Conservation (phyloP, 2,888 invertebrate genomes). For the Merodon equestris region DNA sequence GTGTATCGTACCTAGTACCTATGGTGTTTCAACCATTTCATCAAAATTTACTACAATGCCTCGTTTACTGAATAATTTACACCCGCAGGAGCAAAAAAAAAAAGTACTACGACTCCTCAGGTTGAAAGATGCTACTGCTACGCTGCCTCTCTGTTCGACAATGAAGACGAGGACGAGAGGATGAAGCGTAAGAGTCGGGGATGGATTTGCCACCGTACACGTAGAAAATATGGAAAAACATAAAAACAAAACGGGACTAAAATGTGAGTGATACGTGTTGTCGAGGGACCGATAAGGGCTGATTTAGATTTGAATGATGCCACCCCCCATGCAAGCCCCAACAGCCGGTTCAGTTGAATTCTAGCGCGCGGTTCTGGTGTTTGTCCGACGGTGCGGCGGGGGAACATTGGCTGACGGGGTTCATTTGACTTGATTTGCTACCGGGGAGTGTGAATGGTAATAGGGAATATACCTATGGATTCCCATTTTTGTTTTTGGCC, state of each 20-base stretch:
- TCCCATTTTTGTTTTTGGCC: slow-evolving; percentile 64
- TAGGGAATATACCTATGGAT: slow-evolving; percentile 52
- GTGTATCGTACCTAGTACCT: slow-evolving; percentile 19
- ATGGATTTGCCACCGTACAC: slow-evolving; percentile 49
- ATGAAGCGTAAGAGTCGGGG: not conserved
- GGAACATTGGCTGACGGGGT: slow-evolving; percentile 48
- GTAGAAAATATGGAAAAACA: slow-evolving; percentile 68
- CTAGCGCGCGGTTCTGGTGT: not conserved
- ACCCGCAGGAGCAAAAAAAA: slow-evolving; percentile 4
- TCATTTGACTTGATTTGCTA: slow-evolving; percentile 68
- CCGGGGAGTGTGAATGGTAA: slow-evolving; percentile 66
- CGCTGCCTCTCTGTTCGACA: not conserved
- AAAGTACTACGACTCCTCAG: slow-evolving; percentile 9
- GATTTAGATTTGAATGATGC: slow-evolving; percentile 72
- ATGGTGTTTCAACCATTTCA: slow-evolving; percentile 60
- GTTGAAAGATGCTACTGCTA: slow-evolving; percentile 56
- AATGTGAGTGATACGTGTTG: slow-evolving; percentile 72
- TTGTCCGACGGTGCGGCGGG: slow-evolving; percentile 2
- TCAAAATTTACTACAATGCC: slow-evolving; percentile 69
- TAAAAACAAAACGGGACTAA: slow-evolving; percentile 69
- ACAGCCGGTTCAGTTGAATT: not conserved
- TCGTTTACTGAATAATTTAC: slow-evolving; percentile 69
- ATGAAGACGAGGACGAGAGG: slow-evolving; percentile 8
- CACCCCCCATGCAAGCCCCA: slow-evolving; percentile 26
- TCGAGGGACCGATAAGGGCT: slow-evolving; percentile 72